phyloP scores from a whole-genome alignment of 53 echinoderm and acorn worm genomes.

The Holothuria scabra region DNA sequence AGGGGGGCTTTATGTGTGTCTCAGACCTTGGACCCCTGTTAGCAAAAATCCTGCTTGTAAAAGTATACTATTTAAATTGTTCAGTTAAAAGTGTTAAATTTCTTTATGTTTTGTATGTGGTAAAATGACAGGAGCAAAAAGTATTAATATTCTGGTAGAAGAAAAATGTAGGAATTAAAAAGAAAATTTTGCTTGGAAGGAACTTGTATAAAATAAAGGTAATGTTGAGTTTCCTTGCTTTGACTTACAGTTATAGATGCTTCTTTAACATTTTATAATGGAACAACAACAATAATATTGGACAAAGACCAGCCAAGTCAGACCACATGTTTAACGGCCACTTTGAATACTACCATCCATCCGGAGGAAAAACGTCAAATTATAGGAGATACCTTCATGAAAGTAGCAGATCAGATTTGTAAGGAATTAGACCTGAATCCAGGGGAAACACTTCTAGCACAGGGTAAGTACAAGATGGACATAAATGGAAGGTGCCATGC shows the following conservation, averaged over 20 bases:
- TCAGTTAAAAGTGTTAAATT: too few species aligned
- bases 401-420: conserved; percentile 91
- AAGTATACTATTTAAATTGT: too few species aligned
- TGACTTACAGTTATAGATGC: conserved; percentile 79
- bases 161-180: too few species aligned
- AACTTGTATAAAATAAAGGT: too few species aligned
- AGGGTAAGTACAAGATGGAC: conserved; percentile 61
- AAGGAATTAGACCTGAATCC: conserved; percentile 91
- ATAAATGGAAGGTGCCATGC: too few species aligned
- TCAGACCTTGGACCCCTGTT: too few species aligned
- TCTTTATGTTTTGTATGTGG: too few species aligned
- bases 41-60: too few species aligned
- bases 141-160: too few species aligned
- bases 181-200: too few species aligned
- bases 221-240: neutral
- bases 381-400: conserved; percentile 94
- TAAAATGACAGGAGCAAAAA: too few species aligned
- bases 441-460: conserved; percentile 90
- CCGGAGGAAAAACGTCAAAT: conserved; percentile 96
- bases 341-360: conserved; percentile 80
- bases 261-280: conserved; percentile 89
- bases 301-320: conserved; percentile 78
- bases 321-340: conserved; percentile 75
- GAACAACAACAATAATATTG: conserved; percentile 77
- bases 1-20: too few species aligned